Conservation (phyloP, 2,888 invertebrate genomes). For the Plagodis pulveraria region DNA sequence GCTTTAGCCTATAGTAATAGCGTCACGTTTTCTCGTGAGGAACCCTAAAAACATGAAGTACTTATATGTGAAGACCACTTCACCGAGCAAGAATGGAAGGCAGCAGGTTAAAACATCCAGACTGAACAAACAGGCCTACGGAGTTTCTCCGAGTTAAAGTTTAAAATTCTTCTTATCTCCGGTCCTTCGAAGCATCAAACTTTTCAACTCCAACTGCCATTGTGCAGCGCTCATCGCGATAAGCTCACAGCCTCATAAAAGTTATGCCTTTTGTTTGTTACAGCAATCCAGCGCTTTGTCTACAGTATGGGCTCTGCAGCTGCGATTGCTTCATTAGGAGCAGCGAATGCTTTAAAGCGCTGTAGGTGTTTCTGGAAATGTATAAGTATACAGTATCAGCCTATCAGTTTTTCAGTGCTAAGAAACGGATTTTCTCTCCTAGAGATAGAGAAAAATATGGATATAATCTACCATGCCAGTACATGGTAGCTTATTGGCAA, state of each 20-base stretch:
- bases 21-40: no score
- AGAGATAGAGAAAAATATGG: no score
- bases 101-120: slow-evolving; percentile 4
- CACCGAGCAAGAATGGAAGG: not conserved
- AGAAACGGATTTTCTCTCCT: no score
- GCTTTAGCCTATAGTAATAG: no score
- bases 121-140: slow-evolving; percentile 10
- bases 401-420: no score
- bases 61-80: no score
- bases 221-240: slow-evolving; percentile 28
- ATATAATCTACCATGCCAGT: no score
- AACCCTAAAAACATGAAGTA: no score
- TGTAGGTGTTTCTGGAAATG: slow-evolving; percentile 1
- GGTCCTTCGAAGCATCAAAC: slow-evolving; percentile 26
- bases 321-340: slow-evolving; percentile 8
- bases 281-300: slow-evolving; percentile 25
- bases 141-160: slow-evolving; percentile 13
- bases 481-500: no score
- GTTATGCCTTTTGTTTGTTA: slow-evolving; percentile 24
- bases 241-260: slow-evolving; percentile 27
- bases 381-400: no score
- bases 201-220: slow-evolving; percentile 22
- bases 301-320: not conserved
- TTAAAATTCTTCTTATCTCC: slow-evolving; percentile 25
- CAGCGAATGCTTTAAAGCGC: slow-evolving; percentile 8